Conservation (phyloP, 1,140 invertebrate genomes). For the Lepidostoma basale region DNA sequence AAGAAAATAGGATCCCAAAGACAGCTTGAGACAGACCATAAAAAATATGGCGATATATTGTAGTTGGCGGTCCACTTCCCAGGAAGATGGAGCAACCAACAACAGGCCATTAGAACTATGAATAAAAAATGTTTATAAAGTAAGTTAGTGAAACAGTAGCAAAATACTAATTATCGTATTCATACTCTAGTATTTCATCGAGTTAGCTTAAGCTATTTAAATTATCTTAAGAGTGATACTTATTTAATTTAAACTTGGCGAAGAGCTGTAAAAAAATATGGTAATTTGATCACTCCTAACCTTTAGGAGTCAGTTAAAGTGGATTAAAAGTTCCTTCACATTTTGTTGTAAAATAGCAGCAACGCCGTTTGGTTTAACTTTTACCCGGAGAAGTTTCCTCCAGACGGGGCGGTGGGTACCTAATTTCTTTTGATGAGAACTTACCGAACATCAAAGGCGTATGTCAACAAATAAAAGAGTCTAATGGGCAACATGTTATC, state of each 20-base stretch:
- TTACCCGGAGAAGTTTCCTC: background rate
- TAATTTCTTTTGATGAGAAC: conserved; percentile 39
- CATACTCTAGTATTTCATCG: no score
- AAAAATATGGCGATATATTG: no score
- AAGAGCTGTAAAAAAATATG: background rate
- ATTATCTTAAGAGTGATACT: conserved; percentile 1
- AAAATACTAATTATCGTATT: no score
- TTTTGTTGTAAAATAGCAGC: conserved; percentile 8
- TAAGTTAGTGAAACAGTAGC: no score
- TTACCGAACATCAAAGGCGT: conserved; percentile 31
- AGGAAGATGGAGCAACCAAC: no score
- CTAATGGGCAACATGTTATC: conserved; percentile 20
- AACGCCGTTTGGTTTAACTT: background rate
- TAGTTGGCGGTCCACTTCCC: no score
- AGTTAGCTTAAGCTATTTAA: no score
- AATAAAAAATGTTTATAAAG: no score
- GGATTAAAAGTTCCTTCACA: background rate
- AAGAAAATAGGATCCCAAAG: no score
- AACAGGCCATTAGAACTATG: no score
- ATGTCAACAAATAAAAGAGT: conserved; percentile 27
- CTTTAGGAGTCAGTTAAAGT: conserved; percentile 9
- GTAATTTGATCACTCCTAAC: conserved; percentile 7
- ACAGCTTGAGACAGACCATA: no score
- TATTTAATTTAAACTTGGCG: conserved; percentile 1
- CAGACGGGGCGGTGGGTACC: background rate